Evolutionary conservation across 2,888 invertebrate genomes (phyloP), one percentile per base, ranked within the genome.

Genomic region (Endomychus coccineus): DNA sequence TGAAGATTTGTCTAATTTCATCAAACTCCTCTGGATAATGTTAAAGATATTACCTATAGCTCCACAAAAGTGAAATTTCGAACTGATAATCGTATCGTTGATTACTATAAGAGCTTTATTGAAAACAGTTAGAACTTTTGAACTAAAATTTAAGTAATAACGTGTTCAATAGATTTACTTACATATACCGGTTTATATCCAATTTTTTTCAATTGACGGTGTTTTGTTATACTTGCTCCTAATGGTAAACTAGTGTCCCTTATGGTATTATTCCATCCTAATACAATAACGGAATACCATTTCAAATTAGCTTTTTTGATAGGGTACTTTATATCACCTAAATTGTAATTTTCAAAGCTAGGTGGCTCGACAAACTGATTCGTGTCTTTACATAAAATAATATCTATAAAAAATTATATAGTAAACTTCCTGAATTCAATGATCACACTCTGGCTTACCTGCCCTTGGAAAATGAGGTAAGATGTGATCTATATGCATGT

Each of bases 391-490:
- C 62, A 61, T 21, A 63, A 35, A 17, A 64, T 51, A 28, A 66
- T 56, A 53, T 64, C 63, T 64, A 36, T 31, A 56, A 49, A 10
- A 39, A 36, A 23, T 9, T n/a, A 3, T 11, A 22, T 27, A 22
- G 36, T 34, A 16, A 39, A 39, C 10, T 9, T 16, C 4, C 2
- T 10, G n/a, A 3, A 30, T 24, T 33, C 9, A 6, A 19, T n/a
- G 9, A n/a, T n/a, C n/a, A n/a, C n/a, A n/a, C n/a, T n/a, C n/a
- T n/a, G 30, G 39, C 39, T 47, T 61, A 77, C 77, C 77, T 55
- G 77, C 71, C 59, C 73, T 71, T 46, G 73, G 68, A 55, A 74
- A 78, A 51, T 86, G 83, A 5, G 85, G 79, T 43, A 87, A 55
- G 42, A 85, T 62, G 56, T 82, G 80, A 39, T 73, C 68, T 3